Evolutionary conservation across 2,113 vertebrate species (phyloP).

Genomic region (Morone saxatilis): DNA sequence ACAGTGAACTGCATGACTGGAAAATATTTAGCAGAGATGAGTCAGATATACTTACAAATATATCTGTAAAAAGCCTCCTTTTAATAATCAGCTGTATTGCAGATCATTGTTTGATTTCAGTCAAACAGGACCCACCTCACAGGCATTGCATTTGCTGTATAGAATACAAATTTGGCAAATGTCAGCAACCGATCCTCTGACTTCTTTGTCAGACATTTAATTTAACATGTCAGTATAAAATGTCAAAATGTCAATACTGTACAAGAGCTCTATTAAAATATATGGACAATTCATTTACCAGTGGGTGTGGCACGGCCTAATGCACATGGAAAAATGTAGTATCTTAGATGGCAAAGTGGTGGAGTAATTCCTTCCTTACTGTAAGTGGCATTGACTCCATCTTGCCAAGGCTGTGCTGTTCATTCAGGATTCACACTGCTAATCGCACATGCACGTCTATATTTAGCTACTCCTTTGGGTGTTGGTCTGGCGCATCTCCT

Average conservation of each 20-base stretch:
- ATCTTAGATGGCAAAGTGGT: slow-evolving; percentile 15
- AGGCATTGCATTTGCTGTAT: neutral
- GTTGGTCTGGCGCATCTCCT: slow-evolving; percentile 67
- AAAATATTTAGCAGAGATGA: slow-evolving; percentile 67
- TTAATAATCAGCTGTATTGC: neutral
- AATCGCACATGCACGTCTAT: slow-evolving; percentile 76
- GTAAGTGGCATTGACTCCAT: slow-evolving; percentile 57
- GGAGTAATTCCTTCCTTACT: slow-evolving; percentile 56
- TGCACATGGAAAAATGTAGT: slow-evolving; percentile 11
- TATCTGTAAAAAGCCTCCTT: neutral
- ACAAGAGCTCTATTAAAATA: neutral
- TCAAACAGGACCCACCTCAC: neutral
- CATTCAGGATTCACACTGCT: slow-evolving; percentile 76
- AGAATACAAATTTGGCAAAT: neutral
- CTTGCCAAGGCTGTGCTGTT: slow-evolving; percentile 49
- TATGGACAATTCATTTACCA: slow-evolving; percentile 36
- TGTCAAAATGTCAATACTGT: neutral
- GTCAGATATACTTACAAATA: slow-evolving; percentile 43
- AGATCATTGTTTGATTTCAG: neutral
- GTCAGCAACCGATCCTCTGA: neutral
- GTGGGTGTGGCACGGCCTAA: slow-evolving; percentile 9
- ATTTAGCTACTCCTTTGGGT: slow-evolving; percentile 76
- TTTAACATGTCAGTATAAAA: neutral
- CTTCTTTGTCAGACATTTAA: neutral
- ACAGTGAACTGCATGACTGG: slow-evolving; percentile 71